These are phyloP conservation scores for Cenopis cana DNA, from an alignment of 2,888 invertebrate species.

Conservation along the genomic window DNA sequence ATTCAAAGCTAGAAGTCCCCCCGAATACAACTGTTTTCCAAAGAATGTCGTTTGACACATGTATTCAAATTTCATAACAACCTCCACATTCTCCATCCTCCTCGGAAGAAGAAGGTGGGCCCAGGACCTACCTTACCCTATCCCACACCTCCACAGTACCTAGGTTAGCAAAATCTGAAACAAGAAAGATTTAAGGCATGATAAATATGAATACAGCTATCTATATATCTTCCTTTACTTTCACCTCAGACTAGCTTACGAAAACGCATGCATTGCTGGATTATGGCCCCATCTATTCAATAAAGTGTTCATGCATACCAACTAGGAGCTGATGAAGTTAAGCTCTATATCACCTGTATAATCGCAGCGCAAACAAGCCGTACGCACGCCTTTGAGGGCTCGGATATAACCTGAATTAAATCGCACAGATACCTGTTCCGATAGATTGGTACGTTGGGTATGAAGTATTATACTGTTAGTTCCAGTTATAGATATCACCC, in stretches of 20 bases:
- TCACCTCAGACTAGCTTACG: background rate
- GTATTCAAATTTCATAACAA: too few relatives aligned
- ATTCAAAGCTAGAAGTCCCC: too few relatives aligned
- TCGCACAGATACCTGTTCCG: conserved; percentile 49
- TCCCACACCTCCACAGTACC: too few relatives aligned
- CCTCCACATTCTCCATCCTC: too few relatives aligned
- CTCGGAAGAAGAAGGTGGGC: too few relatives aligned
- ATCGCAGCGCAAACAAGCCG: conserved; percentile 29
- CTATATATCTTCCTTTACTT: background rate
- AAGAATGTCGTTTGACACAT: too few relatives aligned
- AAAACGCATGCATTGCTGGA: background rate
- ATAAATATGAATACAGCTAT: too few relatives aligned
- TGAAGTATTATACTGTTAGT: too few relatives aligned
- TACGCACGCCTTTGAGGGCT: conserved; percentile 27
- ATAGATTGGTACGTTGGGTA: too few relatives aligned
- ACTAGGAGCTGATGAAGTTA: conserved; percentile 24
- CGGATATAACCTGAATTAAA: conserved; percentile 46
- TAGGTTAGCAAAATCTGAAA: background rate
- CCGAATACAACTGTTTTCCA: too few relatives aligned
- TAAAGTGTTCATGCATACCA: conserved; percentile 29
- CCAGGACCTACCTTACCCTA: too few relatives aligned
- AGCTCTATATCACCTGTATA: conserved; percentile 26
- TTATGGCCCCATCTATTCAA: background rate
- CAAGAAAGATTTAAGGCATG: background rate
- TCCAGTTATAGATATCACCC: background rate